Percentiles rank a stretch among this genome's conserved stretches.
Evolutionary conservation across 1,140 invertebrate species (phyloP).

Genomic region (Drosophila pseudoananassae): DNA sequence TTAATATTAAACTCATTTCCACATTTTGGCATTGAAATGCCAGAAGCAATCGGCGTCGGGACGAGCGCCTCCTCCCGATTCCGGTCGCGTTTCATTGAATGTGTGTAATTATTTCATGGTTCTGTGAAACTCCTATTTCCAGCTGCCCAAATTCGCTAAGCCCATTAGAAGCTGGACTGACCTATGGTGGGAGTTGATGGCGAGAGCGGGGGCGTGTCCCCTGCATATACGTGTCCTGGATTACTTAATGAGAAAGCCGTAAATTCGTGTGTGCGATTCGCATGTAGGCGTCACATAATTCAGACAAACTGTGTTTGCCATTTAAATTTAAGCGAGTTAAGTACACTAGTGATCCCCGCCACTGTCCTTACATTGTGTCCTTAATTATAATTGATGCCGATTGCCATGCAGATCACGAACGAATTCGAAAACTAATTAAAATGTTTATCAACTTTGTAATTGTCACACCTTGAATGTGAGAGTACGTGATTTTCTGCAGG

Average conservation of each 20-base stretch:
- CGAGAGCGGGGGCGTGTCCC: background rate
- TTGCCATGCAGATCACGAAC: conserved; percentile 57
- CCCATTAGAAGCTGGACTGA: conserved; percentile 22
- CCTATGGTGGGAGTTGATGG: background rate
- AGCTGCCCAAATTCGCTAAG: conserved; percentile 49
- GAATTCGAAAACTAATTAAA: conserved; percentile 72
- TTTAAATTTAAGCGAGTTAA: conserved; percentile 76
- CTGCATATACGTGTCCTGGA: conserved; percentile 52
- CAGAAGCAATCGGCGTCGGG: conserved; percentile 43
- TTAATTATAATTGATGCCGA: conserved; percentile 74
- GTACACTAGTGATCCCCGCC: conserved; percentile 19
- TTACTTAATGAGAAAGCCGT: conserved; percentile 60
- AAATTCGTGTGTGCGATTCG: conserved; percentile 52
- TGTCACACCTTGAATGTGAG: conserved; percentile 50
- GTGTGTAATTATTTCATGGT: conserved; percentile 75
- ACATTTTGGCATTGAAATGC: conserved; percentile 67
- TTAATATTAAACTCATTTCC: conserved; percentile 78
- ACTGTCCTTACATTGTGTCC: conserved; percentile 34
- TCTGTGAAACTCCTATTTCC: conserved; percentile 29
- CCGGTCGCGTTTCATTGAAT: conserved; percentile 71
- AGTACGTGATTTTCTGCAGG: conserved; percentile 38
- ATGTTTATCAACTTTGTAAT: conserved; percentile 79
- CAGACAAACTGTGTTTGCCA: conserved; percentile 68
- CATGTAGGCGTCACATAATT: conserved; percentile 64
- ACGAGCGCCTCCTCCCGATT: conserved; percentile 34